Conservation (phyloP, 2,113 vertebrate species). For the Microcebus murinus region DNA sequence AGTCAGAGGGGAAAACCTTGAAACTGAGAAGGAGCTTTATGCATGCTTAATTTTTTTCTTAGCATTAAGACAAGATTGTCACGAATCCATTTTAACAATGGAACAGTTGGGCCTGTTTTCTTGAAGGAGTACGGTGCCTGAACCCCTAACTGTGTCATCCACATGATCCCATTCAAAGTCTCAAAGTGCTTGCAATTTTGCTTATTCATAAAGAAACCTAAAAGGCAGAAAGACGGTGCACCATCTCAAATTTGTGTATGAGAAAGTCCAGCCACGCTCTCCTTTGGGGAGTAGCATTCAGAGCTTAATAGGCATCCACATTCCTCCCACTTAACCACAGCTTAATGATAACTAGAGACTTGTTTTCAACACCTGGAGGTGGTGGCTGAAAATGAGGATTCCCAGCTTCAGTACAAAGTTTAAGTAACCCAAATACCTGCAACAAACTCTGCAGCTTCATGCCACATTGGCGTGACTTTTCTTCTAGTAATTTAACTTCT, state of each 20-base stretch:
- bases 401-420: neutral
- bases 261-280: neutral
- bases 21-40: neutral
- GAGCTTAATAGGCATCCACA: neutral
- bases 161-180: neutral
- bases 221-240: neutral
- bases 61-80: neutral
- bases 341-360: neutral
- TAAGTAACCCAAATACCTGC: slow-evolving; percentile 86
- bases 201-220: neutral
- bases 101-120: neutral
- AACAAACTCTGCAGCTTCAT: slow-evolving; percentile 83
- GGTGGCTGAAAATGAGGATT: neutral
- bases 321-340: neutral
- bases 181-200: neutral
- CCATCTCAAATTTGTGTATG: neutral
- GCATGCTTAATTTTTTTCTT: neutral
- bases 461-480: slow-evolving; percentile 83
- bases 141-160: neutral
- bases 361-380: neutral
- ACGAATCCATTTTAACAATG: neutral
- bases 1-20: neutral
- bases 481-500: slow-evolving; percentile 83
- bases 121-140: neutral
- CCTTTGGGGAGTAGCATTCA: neutral